These are phyloP conservation scores for Sciaenops ocellatus DNA, from an alignment of 2,797 vertebrate species.

Conservation along the genomic window DNA sequence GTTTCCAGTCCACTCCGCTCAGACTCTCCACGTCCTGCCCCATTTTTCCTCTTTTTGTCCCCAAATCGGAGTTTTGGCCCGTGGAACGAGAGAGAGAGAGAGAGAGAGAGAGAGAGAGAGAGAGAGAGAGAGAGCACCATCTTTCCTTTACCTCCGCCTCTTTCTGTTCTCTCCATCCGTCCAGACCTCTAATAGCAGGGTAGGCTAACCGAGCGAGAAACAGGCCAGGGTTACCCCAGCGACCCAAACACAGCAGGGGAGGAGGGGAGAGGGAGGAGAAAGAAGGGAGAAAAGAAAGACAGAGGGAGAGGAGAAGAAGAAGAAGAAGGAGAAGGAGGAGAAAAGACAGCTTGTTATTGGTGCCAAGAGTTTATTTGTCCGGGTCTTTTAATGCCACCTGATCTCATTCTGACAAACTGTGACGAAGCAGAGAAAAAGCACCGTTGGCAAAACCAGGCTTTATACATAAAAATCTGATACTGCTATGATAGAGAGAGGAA, in stretches of 20 bases:
- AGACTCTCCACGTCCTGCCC: conserved; percentile 33
- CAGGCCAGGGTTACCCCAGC: conserved; percentile 81
- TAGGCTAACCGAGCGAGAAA: conserved; percentile 77
- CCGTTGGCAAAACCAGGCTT: conserved; percentile 5
- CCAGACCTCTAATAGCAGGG: conserved; percentile 88
- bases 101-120: conserved; percentile 16
- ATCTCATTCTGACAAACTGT: conserved; percentile 59
- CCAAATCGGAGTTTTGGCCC: conserved; percentile 57
- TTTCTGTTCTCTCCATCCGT: conserved; percentile 68
- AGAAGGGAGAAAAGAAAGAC: conserved; percentile 23
- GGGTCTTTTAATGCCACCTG: conserved; percentile 59
- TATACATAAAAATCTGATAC: not conserved
- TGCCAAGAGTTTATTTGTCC: conserved; percentile 69
- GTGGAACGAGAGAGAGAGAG: conserved; percentile 5
- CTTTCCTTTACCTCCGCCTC: conserved; percentile 64
- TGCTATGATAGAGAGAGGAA: not conserved
- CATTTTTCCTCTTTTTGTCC: conserved; percentile 52
- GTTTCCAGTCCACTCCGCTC: conserved; percentile 48
- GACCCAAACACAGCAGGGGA: conserved; percentile 78
- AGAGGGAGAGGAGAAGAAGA: conserved; percentile 26
- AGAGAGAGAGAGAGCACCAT: conserved; percentile 34
- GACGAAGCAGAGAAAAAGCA: conserved; percentile 29
- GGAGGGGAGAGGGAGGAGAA: conserved; percentile 32
- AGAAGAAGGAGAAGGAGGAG: conserved; percentile 33
- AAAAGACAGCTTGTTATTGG: conserved; percentile 62